phyloP scores from a whole-genome alignment of 2,797 vertebrate genomes.

The Euthynnus affinis region DNA sequence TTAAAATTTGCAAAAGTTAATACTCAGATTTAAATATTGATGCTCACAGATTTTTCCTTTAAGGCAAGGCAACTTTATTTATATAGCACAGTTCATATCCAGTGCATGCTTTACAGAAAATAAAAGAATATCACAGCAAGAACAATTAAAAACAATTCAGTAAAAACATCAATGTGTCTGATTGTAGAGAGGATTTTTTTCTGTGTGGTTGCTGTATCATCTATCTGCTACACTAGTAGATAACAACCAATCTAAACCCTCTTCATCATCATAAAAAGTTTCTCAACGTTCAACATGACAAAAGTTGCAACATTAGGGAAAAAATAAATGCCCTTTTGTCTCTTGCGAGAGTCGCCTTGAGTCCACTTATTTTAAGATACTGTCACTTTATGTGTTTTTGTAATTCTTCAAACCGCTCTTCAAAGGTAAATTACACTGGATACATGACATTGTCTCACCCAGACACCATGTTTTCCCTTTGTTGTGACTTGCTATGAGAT shows the following conservation, averaged over 20 bases:
- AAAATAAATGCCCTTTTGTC: background rate
- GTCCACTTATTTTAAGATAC: background rate
- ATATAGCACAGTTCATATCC: too few relatives aligned
- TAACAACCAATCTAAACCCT: background rate
- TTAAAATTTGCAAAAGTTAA: too few relatives aligned
- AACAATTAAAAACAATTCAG: too few relatives aligned
- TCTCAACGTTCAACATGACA: background rate
- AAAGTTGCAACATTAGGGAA: conserved; percentile 1
- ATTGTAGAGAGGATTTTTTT: background rate
- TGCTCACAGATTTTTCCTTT: too few relatives aligned
- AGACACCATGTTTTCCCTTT: conserved; percentile 6
- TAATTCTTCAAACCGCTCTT: conserved; percentile 21
- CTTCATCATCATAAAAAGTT: background rate
- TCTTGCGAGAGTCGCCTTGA: background rate
- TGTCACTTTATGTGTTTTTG: conserved; percentile 11
- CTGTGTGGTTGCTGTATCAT: background rate
- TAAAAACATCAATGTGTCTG: too few relatives aligned
- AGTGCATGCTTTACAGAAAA: too few relatives aligned
- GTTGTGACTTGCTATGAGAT: background rate
- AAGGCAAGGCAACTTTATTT: too few relatives aligned
- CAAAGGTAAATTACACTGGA: conserved; percentile 22
- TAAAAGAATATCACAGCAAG: too few relatives aligned
- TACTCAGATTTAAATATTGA: too few relatives aligned
- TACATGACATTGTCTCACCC: background rate
- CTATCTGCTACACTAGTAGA: background rate